A percentile compares a stretch with the other conserved stretches of the same genome.
phyloP scores from a whole-genome alignment of 2,113 vertebrate species.

The Irena cyanogastra region DNA sequence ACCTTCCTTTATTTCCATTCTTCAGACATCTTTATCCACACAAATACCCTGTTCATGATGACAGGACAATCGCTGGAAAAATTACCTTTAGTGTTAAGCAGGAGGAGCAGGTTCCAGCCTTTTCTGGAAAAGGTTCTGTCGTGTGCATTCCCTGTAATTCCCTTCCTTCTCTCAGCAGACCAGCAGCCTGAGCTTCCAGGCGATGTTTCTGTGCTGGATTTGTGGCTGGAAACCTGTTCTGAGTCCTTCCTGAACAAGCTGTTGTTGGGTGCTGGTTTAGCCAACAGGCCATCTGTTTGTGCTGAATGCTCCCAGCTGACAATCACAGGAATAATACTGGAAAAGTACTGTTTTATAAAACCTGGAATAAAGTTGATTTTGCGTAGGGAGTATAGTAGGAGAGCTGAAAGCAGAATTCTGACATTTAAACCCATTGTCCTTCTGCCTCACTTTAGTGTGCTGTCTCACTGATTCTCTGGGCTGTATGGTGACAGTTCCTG shows the following conservation, averaged over 20 bases:
- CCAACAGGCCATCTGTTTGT: neutral
- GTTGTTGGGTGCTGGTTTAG: neutral
- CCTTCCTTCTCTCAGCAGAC: neutral
- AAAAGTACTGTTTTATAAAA: neutral
- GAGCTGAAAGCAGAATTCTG: neutral
- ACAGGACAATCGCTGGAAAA: rapidly evolving
- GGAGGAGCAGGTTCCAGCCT: neutral
- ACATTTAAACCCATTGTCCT: rapidly evolving
- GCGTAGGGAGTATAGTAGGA: neutral
- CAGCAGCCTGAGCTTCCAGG: neutral
- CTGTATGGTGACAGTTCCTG: neutral
- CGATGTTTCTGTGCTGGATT: neutral
- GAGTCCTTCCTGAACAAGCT: neutral
- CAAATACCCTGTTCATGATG: neutral
- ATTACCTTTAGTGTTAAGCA: neutral
- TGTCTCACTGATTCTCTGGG: neutral
- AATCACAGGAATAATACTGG: neutral
- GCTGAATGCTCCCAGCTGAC: neutral
- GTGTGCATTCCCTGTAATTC: neutral
- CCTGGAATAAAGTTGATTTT: neutral
- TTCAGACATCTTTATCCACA: neutral
- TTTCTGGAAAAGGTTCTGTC: neutral
- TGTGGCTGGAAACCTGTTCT: neutral
- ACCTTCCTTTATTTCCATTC: neutral
- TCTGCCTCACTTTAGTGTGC: neutral